Evolutionary conservation across 2,113 vertebrate genomes (phyloP), one percentile per base, ranked within the genome.

Genomic region (Acanthochromis polyacanthus): DNA sequence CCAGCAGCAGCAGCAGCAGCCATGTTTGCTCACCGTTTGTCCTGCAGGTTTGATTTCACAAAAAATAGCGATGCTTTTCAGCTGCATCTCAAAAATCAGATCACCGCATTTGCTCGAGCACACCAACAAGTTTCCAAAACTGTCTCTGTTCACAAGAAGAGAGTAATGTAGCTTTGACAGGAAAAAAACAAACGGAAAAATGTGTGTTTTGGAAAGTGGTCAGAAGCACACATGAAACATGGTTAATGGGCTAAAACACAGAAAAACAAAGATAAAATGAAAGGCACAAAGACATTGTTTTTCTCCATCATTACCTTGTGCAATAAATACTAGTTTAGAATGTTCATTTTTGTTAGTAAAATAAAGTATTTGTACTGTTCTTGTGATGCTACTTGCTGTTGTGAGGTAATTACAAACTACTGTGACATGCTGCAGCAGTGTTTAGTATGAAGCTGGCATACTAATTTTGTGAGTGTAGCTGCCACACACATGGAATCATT

Each of bases 101-200:
- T 36, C 25, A 59, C 58, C 53, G 58, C 73, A 66, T 63, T 72
- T 82, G n/a, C 67, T 69, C 5, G 6, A 74, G 59, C 69, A 75
- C 48, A 52, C 19, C 43, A 57, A 56, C 63, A 68, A 10, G 61
- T 80, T 61, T 72, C 63, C 55, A 72, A 17, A 67, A 48, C 57
- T 43, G 12, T 78, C 38, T 70, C 38, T 38, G 20, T 60, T 84
- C 57, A 40, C 16, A 76, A 79, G 83, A 64, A 85, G 76, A 81
- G n/a, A 51, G 53, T 66, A 73, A 80, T 82, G 66, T 25, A 10
- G 48, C 32, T 51, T 45, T 9, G 59, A 48, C 17, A 28, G n/a
- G 14, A 46, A 46, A 46, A 46, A 10, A 46, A 32, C 2, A 32
- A 6, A 5, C 1, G 48, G 36, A 60, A 40, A 64, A 53, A 12